Conservation (phyloP, 2,888 invertebrate genomes). For the Ennomos erosarius region DNA sequence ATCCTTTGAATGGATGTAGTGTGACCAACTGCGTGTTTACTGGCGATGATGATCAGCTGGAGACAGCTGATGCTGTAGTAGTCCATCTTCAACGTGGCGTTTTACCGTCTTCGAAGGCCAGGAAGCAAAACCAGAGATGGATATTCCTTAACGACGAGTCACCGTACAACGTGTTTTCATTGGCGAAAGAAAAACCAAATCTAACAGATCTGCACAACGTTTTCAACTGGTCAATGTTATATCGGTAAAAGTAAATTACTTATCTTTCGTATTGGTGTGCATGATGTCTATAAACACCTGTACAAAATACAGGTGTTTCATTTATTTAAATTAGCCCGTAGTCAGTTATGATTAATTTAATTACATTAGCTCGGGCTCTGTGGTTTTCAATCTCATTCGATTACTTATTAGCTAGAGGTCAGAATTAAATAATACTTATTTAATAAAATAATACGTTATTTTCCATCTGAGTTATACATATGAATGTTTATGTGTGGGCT, state of each 20-base stretch:
- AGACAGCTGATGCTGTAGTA: conserved; percentile 86
- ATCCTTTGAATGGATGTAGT: conserved; percentile 85
- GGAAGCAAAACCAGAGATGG: conserved; percentile 86
- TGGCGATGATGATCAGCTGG: conserved; percentile 76
- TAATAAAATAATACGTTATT: too few species aligned
- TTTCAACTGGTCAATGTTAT: conserved; percentile 91
- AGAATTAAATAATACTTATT: too few species aligned
- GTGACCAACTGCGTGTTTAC: conserved; percentile 87
- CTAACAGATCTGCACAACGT: conserved; percentile 78
- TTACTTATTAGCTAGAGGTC: too few species aligned
- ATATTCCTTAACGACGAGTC: conserved; percentile 89
- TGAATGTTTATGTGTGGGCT: too few species aligned
- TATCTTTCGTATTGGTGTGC: too few species aligned
- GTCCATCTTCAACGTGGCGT: conserved; percentile 79
- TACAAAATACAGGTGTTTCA: too few species aligned
- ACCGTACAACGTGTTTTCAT: conserved; percentile 85
- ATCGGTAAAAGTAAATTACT: conserved; percentile 69
- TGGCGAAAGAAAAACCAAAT: conserved; percentile 58
- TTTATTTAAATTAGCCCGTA: too few species aligned
- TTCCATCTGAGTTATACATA: too few species aligned
- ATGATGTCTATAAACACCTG: too few species aligned
- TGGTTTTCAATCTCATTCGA: too few species aligned
- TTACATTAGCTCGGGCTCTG: too few species aligned
- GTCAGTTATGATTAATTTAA: too few species aligned
- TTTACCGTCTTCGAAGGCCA: conserved; percentile 48